Conservation (phyloP, 2,888 invertebrate genomes). For the Cyclophora punctaria region DNA sequence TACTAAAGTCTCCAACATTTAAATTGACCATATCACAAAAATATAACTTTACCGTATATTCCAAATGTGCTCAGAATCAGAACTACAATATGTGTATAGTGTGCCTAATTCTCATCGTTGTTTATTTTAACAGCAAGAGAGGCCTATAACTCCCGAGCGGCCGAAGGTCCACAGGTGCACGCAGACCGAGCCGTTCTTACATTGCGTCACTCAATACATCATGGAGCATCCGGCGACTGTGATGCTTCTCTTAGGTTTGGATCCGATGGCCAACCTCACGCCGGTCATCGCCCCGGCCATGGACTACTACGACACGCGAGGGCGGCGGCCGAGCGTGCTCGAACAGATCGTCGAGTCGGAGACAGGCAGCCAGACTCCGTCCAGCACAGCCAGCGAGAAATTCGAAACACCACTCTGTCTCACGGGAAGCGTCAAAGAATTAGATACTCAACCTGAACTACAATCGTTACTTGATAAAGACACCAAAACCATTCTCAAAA, state of each 20-base stretch:
- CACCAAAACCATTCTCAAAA: slow-evolving; percentile 43
- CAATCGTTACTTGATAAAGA: slow-evolving; percentile 54
- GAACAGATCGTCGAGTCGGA: slow-evolving; percentile 67
- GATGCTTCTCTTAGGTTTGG: slow-evolving; percentile 82
- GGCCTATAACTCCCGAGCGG: slow-evolving; percentile 55
- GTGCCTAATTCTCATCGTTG: neutral
- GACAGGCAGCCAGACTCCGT: slow-evolving; percentile 60
- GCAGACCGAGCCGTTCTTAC: slow-evolving; percentile 79
- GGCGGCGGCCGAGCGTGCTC: slow-evolving; percentile 56
- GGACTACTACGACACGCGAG: slow-evolving; percentile 62
- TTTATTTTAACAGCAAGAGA: slow-evolving; percentile 46
- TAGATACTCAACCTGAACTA: slow-evolving; percentile 45
- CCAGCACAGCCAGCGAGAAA: slow-evolving; percentile 57
- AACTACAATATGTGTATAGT: no score
- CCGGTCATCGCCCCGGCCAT: slow-evolving; percentile 58
- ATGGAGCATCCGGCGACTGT: slow-evolving; percentile 83
- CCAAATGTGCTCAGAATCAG: no score
- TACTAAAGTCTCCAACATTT: no score
- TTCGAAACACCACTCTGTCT: slow-evolving; percentile 45
- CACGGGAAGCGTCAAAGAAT: slow-evolving; percentile 48
- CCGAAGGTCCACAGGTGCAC: slow-evolving; percentile 63
- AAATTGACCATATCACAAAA: no score
- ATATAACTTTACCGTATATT: no score
- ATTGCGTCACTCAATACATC: slow-evolving; percentile 78
- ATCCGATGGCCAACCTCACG: slow-evolving; percentile 70